phyloP scores from a whole-genome alignment of 2,888 invertebrate genomes.

The Caenorhabditis sp. region DNA sequence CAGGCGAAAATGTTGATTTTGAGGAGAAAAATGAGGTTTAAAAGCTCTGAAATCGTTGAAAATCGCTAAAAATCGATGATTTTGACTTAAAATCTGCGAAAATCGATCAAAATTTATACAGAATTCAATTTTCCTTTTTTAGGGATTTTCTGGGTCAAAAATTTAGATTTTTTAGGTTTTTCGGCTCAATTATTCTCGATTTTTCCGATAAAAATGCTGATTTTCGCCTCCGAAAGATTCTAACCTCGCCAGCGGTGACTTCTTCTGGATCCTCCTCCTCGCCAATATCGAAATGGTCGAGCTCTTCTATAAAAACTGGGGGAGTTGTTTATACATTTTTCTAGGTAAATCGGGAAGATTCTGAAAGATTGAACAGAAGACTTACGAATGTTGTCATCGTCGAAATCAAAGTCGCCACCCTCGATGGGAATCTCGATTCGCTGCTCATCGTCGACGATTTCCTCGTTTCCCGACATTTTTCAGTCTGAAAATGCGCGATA shows the following conservation, averaged over 20 bases:
- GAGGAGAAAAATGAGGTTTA: neutral
- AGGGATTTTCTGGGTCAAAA: neutral
- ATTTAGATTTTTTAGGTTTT: neutral
- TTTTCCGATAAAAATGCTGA: neutral
- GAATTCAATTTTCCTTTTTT: neutral
- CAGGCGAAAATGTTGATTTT: neutral
- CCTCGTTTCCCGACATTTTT: slow-evolving; percentile 33
- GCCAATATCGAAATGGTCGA: slow-evolving; percentile 70
- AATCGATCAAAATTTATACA: neutral
- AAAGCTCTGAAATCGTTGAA: neutral
- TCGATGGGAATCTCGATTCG: slow-evolving; percentile 41
- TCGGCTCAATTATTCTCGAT: neutral
- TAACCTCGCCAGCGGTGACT: slow-evolving; percentile 59
- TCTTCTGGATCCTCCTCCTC: slow-evolving; percentile 66
- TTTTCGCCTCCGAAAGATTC: neutral
- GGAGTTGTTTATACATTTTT: neutral
- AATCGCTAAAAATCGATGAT: neutral
- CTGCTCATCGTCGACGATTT: slow-evolving; percentile 27
- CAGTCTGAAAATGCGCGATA: neutral
- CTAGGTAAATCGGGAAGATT: too few relatives aligned
- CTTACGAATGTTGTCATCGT: slow-evolving; percentile 56
- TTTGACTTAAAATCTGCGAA: neutral
- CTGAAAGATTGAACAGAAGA: neutral
- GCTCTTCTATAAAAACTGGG: slow-evolving; percentile 64
- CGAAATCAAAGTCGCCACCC: slow-evolving; percentile 49